phyloP scores from a whole-genome alignment of 2,113 vertebrate species.

The Anarhynchus alexandrinus region DNA sequence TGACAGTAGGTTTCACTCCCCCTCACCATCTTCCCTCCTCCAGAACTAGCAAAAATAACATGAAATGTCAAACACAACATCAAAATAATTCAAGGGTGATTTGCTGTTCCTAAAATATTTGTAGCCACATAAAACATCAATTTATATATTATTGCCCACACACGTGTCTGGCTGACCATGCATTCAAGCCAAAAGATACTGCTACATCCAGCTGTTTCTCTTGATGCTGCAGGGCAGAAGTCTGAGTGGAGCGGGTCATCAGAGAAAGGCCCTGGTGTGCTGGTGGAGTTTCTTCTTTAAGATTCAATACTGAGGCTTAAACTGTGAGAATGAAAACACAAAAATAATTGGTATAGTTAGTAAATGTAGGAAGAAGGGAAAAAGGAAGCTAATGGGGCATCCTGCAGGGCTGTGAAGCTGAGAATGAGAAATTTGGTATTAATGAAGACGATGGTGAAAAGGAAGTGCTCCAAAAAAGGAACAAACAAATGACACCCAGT shows the following conservation, averaged over 20 bases:
- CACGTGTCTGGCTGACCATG: background rate
- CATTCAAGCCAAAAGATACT: background rate
- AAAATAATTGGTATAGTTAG: background rate
- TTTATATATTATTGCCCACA: background rate
- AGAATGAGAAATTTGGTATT: background rate
- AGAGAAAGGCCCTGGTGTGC: background rate
- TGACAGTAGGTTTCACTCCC: slow-evolving; percentile 47
- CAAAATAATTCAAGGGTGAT: slow-evolving; percentile 24
- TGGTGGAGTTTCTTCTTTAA: background rate
- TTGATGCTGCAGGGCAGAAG: background rate
- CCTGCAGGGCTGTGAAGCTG: background rate
- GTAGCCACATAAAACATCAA: background rate
- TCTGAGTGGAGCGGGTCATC: background rate
- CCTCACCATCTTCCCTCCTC: background rate
- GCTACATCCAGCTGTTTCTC: background rate
- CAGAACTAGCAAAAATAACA: slow-evolving; percentile 38
- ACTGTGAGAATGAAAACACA: background rate
- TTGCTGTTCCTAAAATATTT: slow-evolving; percentile 19
- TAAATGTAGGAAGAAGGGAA: background rate
- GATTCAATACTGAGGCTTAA: background rate
- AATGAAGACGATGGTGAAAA: background rate
- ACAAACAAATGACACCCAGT: background rate
- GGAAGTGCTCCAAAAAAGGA: background rate
- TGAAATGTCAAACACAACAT: background rate
- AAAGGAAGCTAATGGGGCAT: background rate